These are phyloP conservation scores for Corticium candelabrum DNA, from an alignment of 37 sponge, comb jelly and placozoan genomes.

Conservation along the genomic window DNA sequence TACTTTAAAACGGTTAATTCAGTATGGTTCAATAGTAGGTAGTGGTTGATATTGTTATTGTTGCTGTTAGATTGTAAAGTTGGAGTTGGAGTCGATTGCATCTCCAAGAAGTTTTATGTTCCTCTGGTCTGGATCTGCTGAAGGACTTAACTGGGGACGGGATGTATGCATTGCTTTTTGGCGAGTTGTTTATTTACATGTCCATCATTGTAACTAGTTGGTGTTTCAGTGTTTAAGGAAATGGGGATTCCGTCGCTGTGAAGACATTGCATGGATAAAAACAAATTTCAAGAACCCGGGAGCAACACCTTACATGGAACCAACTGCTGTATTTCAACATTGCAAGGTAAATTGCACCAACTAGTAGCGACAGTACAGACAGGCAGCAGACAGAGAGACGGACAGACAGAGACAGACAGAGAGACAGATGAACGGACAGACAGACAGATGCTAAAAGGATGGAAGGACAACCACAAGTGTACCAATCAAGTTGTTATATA, in stretches of 20 bases:
- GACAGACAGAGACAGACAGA: no score
- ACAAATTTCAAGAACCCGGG: conserved; percentile 61
- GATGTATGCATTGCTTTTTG: conserved; percentile 23
- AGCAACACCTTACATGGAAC: conserved; percentile 48
- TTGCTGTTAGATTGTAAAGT: conserved; percentile 44
- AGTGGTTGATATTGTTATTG: no score
- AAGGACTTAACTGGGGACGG: conserved; percentile 76
- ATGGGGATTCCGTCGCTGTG: conserved; percentile 91
- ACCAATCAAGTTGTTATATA: background rate
- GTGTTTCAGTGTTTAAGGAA: conserved; percentile 71
- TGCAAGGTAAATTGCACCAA: conserved; percentile 43
- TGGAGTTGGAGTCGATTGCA: conserved; percentile 66
- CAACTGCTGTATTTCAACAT: conserved; percentile 59
- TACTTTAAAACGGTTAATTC: no score
- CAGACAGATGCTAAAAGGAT: no score
- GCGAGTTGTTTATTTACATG: background rate
- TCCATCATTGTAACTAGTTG: background rate
- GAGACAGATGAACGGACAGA: no score
- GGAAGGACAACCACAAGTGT: no score
- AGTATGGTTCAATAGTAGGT: no score
- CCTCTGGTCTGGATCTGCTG: conserved; percentile 87
- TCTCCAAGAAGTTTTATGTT: conserved; percentile 77
- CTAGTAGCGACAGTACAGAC: no score
- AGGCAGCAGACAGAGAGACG: no score
- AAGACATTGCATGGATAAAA: conserved; percentile 93